Evolutionary conservation across 2,888 invertebrate species (phyloP).

Genomic region (Drosophila helvetica): DNA sequence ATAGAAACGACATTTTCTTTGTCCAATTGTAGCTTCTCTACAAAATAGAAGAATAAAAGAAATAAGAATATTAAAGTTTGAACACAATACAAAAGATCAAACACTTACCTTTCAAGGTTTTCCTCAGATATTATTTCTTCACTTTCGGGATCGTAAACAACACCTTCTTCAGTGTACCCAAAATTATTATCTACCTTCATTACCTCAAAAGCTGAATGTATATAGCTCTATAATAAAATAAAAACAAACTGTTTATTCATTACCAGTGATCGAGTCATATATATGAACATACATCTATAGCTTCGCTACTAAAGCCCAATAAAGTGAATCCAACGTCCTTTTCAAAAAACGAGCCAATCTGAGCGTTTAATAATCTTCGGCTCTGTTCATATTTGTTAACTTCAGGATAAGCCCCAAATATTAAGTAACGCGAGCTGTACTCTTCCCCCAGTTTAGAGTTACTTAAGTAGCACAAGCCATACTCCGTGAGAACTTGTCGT

Average conservation of each 20-base stretch:
- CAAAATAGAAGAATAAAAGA: not conserved
- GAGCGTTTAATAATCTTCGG: conserved; percentile 35
- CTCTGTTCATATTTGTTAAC: conserved; percentile 24
- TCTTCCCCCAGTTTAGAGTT: conserved; percentile 70
- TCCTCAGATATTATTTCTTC: conserved; percentile 78
- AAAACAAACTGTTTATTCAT: not conserved
- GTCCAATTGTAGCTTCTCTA: conserved; percentile 76
- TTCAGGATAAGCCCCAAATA: conserved; percentile 71
- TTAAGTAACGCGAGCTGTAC: conserved; percentile 73
- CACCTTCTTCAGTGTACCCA: conserved; percentile 66
- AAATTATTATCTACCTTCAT: conserved; percentile 78
- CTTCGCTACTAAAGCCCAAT: conserved; percentile 69
- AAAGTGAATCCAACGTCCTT: conserved; percentile 74
- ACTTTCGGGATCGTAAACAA: conserved; percentile 67
- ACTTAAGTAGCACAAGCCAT: conserved; percentile 82
- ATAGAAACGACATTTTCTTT: conserved; percentile 82
- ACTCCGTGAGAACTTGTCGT: conserved; percentile 82
- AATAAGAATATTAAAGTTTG: not conserved
- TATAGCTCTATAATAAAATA: conserved; percentile 62
- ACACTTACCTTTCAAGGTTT: conserved; percentile 71
- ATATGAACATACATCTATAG: conserved; percentile 64
- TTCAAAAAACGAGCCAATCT: conserved; percentile 74
- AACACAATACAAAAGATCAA: not conserved
- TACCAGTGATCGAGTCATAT: not conserved
- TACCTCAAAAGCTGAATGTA: conserved; percentile 81